Conservation (phyloP, 2,888 invertebrate species). For the Chrysotoxum bicinctum region DNA sequence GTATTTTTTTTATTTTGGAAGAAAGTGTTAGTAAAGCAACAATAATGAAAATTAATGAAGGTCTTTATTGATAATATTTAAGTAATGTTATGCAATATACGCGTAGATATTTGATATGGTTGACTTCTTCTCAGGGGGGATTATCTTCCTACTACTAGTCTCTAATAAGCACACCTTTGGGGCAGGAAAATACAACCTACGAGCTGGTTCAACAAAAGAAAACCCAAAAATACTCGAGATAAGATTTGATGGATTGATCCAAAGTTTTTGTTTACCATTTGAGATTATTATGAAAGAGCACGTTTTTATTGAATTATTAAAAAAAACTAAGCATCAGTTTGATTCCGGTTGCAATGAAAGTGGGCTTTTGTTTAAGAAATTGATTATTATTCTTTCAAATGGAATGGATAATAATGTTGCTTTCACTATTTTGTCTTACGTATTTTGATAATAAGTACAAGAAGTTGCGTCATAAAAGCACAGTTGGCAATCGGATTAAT, state of each 20-base stretch:
- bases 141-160: neutral
- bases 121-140: neutral
- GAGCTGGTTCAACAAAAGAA: neutral
- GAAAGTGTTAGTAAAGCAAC: neutral
- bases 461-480: too few species aligned
- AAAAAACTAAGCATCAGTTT: neutral
- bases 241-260: slow-evolving; percentile 3
- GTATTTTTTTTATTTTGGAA: neutral
- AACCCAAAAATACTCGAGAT: neutral
- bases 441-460: too few species aligned
- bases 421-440: slow-evolving; percentile 13
- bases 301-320: neutral
- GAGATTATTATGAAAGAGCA: slow-evolving; percentile 1
- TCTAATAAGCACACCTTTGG: neutral
- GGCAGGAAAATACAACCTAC: neutral
- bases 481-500: too few species aligned
- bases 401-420: neutral
- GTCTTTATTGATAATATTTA: neutral
- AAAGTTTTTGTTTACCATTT: neutral
- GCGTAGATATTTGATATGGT: neutral
- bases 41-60: slow-evolving; percentile 12
- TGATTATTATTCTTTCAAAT: neutral
- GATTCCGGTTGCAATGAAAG: neutral
- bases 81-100: neutral
- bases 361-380: neutral